A percentile compares a stretch with the other conserved stretches of the same genome.
These are phyloP conservation scores for Hemiscyllium ocellatum DNA, from an alignment of 2,113 vertebrate genomes.

Conservation along the genomic window DNA sequence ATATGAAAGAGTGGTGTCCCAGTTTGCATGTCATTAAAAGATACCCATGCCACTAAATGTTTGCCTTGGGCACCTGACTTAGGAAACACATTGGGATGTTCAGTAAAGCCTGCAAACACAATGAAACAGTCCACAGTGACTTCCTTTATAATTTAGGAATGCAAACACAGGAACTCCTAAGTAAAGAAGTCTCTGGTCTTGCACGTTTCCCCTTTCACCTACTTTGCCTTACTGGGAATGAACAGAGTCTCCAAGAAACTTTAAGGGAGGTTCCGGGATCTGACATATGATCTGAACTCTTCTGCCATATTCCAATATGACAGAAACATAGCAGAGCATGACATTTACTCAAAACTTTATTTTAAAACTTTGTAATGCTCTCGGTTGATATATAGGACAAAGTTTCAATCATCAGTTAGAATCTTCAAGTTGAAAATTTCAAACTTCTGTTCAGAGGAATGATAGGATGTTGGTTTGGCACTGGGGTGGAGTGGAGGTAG, in stretches of 20 bases:
- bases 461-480: not conserved
- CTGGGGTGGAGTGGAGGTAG: not conserved
- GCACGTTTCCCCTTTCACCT: not conserved
- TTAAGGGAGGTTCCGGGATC: not conserved
- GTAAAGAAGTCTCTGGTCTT: not conserved
- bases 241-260: not conserved
- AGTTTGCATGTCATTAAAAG: not conserved
- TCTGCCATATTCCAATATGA: not conserved
- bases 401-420: not conserved
- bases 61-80: not conserved
- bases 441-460: not conserved
- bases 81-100: not conserved
- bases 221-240: not conserved
- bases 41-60: not conserved
- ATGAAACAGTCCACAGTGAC: not conserved
- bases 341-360: not conserved
- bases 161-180: not conserved
- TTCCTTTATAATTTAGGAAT: not conserved
- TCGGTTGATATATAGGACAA: not conserved
- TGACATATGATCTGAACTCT: not conserved
- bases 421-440: not conserved
- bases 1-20: not conserved
- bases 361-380: not conserved
- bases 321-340: not conserved
- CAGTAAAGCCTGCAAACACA: not conserved